Evolutionary conservation across 2,888 invertebrate species (phyloP), one percentile per base, ranked within the genome.

Genomic region (Syrphus vitripennis): DNA sequence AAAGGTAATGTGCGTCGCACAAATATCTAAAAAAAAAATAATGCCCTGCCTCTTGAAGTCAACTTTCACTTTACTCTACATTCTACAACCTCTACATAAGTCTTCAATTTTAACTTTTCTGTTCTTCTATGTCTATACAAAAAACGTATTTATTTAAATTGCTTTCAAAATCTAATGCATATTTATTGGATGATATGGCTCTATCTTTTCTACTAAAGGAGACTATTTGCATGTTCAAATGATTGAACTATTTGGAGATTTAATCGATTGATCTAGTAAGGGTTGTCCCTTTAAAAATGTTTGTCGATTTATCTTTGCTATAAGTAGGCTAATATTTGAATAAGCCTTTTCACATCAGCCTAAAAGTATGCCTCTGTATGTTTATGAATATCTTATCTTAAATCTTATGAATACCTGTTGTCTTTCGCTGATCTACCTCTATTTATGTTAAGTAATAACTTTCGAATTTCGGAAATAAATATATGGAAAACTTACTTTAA

Each of bases 1-100:
- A 69, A 92, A 92, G 92, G 92, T 92, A 92, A 89, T 42, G n/a
- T 53, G 10, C 31, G 19, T 12, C 5, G 37, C 59, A 34, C 12
- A 21, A 12, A 26, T 19, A 21, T 9, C n/a, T n/a, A n/a, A n/a
- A n/a, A n/a, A n/a, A n/a, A n/a, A 29, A 21, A 5, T 16, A 55
- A 63, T 45, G 24, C 3, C 1, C 34, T 72, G 55, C 14, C 31
- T 31, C 16, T n/a, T 26, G 29, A 55, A 9, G 12, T 19, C 40
- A 78, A n/a, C 55, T 76, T 48, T 37, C 26, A 29, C 37, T 67
- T 10, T 21, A 29, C 26, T 29, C 29, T 29, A 29, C 37, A 12
- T 3, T 37, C n/a, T 31, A 6, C 31, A 31, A 1, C 9, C 45
- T 42, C 12, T 48, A 48, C 48, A 21, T 48, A n/a, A n/a, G 21